These are phyloP conservation scores for Telenomus remus DNA, from an alignment of 1,140 invertebrate species.

Conservation along the genomic window DNA sequence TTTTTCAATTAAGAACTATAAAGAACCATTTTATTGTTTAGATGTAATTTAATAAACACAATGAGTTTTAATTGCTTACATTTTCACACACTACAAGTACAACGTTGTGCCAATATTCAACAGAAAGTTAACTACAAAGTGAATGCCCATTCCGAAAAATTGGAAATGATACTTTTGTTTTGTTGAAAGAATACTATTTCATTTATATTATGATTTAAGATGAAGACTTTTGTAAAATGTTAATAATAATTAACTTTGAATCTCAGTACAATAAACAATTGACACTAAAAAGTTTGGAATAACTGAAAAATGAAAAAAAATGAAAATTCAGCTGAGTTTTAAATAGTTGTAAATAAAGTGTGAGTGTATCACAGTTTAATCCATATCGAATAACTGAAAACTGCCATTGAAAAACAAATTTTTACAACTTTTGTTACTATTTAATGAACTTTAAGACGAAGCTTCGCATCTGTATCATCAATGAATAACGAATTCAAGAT, in stretches of 20 bases:
- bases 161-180: neutral
- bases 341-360: conserved; percentile 7
- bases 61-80: conserved; percentile 33
- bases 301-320: neutral
- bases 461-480: conserved; percentile 14
- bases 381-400: conserved; percentile 52
- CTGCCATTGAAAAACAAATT: conserved; percentile 18
- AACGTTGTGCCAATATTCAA: conserved; percentile 73
- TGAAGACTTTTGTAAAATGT: too few relatives aligned
- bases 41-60: conserved; percentile 28
- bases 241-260: neutral
- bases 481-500: neutral
- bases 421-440: conserved; percentile 12
- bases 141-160: conserved; percentile 41
- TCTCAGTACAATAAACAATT: neutral
- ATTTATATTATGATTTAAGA: too few relatives aligned
- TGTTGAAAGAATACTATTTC: too few relatives aligned
- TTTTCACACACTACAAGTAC: conserved; percentile 70
- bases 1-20: too few relatives aligned
- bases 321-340: conserved; percentile 35
- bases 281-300: neutral
- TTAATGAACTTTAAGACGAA: conserved; percentile 20
- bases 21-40: too few relatives aligned
- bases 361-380: conserved; percentile 40
- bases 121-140: conserved; percentile 67